phyloP scores from a whole-genome alignment of 2,888 invertebrate species.

The Yponomeuta sedellus region DNA sequence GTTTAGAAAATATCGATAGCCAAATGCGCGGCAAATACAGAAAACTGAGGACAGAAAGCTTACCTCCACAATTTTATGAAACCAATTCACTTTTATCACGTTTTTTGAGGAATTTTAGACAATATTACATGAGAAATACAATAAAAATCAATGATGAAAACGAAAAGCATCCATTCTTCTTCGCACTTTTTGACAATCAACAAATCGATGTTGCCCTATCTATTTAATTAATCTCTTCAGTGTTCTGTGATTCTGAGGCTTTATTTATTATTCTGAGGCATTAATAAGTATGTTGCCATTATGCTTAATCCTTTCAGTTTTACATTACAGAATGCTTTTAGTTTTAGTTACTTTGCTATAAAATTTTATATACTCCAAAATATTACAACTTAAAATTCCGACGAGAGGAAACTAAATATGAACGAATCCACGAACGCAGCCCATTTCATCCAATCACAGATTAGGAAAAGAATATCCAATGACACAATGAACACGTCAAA shows the following conservation, averaged over 20 bases:
- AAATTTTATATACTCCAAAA: no score
- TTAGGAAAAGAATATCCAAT: no score
- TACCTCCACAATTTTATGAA: not conserved
- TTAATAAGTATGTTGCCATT: no score
- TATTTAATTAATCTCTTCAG: no score
- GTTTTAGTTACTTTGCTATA: no score
- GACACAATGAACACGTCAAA: slow-evolving; percentile 76
- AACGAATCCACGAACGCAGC: slow-evolving; percentile 12
- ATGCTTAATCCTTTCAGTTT: no score
- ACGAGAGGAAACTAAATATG: not conserved
- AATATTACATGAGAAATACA: not conserved
- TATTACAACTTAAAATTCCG: no score
- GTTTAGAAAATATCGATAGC: not conserved
- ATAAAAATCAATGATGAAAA: slow-evolving; percentile 2
- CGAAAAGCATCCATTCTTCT: slow-evolving; percentile 1
- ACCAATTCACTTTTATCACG: not conserved
- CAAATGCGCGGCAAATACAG: not conserved
- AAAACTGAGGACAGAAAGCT: not conserved
- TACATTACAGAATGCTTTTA: no score
- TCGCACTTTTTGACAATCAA: not conserved
- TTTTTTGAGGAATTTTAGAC: not conserved
- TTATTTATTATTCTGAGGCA: no score
- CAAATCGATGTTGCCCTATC: not conserved
- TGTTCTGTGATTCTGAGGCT: no score
- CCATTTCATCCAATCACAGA: slow-evolving; percentile 37